phyloP scores from a whole-genome alignment of 1,140 invertebrate species.

The Zaprionus vittiger region DNA sequence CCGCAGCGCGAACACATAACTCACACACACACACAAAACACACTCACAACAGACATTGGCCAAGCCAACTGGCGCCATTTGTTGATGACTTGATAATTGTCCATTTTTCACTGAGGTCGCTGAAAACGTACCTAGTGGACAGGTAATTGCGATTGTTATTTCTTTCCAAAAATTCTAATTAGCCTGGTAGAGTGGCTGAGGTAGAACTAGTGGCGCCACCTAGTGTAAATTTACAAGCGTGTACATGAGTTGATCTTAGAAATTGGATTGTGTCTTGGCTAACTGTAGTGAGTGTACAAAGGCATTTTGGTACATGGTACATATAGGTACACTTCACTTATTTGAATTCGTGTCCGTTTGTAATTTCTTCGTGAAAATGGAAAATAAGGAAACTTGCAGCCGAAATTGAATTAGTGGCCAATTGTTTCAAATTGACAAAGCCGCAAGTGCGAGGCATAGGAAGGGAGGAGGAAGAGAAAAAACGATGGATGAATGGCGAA shows the following conservation, averaged over 20 bases:
- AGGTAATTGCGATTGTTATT: slow-evolving; percentile 15
- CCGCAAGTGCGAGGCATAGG: no score
- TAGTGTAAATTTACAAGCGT: background rate
- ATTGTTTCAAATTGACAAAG: no score
- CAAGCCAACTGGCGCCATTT: slow-evolving; percentile 59
- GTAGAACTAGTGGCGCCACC: slow-evolving; percentile 37
- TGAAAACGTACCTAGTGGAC: slow-evolving; percentile 13
- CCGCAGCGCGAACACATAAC: slow-evolving; percentile 27
- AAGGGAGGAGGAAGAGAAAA: no score
- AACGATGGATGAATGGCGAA: no score
- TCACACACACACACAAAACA: slow-evolving; percentile 12
- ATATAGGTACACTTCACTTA: no score
- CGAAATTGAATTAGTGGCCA: no score
- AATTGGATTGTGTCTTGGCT: slow-evolving; percentile 35
- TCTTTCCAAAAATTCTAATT: slow-evolving; percentile 26
- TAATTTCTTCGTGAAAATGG: no score
- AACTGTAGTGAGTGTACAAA: background rate
- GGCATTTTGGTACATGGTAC: no score
- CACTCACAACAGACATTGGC: slow-evolving; percentile 15
- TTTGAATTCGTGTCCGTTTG: no score
- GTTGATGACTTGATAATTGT: slow-evolving; percentile 39
- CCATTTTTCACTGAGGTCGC: slow-evolving; percentile 28
- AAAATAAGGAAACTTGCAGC: no score
- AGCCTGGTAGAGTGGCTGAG: background rate
- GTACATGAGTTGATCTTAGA: slow-evolving; percentile 18